phyloP scores from a whole-genome alignment of 2,888 invertebrate genomes.

The Chymomyza fuscimana region DNA sequence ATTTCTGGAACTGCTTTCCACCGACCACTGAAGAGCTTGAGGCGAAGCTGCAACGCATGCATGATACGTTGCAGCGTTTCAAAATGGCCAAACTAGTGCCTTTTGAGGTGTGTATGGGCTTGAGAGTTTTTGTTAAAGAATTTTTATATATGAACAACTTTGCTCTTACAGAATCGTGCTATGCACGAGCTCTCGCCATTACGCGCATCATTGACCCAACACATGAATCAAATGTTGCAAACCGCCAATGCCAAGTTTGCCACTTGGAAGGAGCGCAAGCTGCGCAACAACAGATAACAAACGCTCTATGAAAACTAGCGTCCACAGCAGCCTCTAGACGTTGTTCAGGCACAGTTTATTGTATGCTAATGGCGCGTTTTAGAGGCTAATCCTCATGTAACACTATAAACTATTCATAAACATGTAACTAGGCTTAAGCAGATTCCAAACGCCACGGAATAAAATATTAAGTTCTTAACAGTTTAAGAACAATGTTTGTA shows the following conservation, averaged over 20 bases:
- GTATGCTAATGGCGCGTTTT: not conserved
- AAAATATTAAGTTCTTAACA: conserved; percentile 34
- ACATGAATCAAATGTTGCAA: conserved; percentile 92
- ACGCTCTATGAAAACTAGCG: conserved; percentile 18
- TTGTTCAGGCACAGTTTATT: not conserved
- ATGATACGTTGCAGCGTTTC: conserved; percentile 92
- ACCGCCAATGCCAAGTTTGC: conserved; percentile 92
- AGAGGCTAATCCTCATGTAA: conserved; percentile 12
- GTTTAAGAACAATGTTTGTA: conserved; percentile 25
- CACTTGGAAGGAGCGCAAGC: conserved; percentile 89
- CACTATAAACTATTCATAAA: conserved; percentile 30
- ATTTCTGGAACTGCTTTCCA: conserved; percentile 97
- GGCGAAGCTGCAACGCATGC: conserved; percentile 91
- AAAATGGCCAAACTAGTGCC: conserved; percentile 91
- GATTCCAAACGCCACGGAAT: conserved; percentile 35
- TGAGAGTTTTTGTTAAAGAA: not conserved
- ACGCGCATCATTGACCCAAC: conserved; percentile 89
- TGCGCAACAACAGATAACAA: conserved; percentile 80
- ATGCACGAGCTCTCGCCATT: conserved; percentile 89
- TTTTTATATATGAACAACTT: conserved; percentile 6
- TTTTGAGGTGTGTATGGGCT: conserved; percentile 84
- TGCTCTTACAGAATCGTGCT: conserved; percentile 85
- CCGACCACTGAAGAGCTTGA: conserved; percentile 87
- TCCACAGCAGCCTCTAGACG: conserved; percentile 17
- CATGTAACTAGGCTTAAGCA: not conserved